Conservation (phyloP, 2,113 vertebrate species). For the Balaeniceps rex region DNA sequence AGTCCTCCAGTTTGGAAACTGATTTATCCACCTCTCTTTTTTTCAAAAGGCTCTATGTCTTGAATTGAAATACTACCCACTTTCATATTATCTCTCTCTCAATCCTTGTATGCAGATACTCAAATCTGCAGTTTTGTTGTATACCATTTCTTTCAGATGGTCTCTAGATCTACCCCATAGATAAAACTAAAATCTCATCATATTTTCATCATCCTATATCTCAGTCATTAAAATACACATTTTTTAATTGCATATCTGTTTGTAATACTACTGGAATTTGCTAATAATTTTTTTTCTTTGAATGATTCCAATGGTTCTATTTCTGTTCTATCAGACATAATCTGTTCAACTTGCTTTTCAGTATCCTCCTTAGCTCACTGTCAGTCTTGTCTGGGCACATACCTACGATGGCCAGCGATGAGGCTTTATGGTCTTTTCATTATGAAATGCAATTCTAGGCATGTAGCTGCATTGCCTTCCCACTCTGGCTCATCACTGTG, state of each 20-base stretch:
- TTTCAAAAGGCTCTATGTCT: background rate
- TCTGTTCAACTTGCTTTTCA: background rate
- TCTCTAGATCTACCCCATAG: background rate
- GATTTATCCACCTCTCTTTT: background rate
- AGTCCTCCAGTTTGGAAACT: background rate
- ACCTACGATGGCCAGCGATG: background rate
- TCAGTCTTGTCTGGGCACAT: background rate
- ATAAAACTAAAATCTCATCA: background rate
- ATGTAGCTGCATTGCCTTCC: background rate
- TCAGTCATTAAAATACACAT: background rate
- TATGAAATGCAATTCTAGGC: background rate
- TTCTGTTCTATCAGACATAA: background rate
- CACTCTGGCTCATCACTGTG: background rate
- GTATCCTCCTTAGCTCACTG: background rate
- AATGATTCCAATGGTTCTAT: background rate
- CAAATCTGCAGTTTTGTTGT: background rate
- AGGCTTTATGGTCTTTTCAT: background rate
- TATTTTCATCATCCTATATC: background rate
- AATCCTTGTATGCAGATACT: background rate
- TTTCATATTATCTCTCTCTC: background rate
- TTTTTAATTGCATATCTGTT: background rate
- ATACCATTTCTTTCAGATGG: background rate
- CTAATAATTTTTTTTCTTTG: background rate
- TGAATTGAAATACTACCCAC: background rate
- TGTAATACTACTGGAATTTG: background rate